phyloP scores from a whole-genome alignment of 1,140 invertebrate genomes.

The Amyelois transitella region DNA sequence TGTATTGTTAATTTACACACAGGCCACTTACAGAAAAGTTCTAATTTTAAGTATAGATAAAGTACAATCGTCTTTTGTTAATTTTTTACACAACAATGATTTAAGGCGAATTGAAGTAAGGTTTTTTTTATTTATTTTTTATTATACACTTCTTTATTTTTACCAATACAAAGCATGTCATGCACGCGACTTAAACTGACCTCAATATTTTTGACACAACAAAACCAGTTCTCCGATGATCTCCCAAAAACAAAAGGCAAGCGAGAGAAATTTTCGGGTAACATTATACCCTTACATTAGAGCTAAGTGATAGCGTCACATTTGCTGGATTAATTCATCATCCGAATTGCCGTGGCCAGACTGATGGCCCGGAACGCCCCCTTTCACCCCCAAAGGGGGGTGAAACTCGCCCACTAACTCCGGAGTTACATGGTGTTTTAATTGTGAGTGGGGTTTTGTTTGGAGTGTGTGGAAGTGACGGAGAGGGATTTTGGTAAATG shows the following conservation, averaged over 20 bases:
- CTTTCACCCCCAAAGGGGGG: conserved; percentile 11
- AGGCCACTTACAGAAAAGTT: too few species aligned
- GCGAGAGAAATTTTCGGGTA: conserved; percentile 56
- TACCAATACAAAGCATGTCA: too few species aligned
- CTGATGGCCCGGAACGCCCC: conserved; percentile 66
- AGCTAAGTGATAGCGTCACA: conserved; percentile 73
- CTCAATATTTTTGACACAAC: neutral
- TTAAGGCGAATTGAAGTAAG: too few species aligned
- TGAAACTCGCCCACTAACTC: conserved; percentile 15
- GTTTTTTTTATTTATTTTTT: too few species aligned
- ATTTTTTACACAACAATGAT: too few species aligned
- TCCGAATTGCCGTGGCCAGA: conserved; percentile 72
- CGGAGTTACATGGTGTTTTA: conserved; percentile 43
- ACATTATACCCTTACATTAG: conserved; percentile 73
- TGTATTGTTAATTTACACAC: too few species aligned
- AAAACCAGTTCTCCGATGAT: conserved; percentile 2
- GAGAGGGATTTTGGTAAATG: neutral
- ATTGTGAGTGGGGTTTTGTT: conserved; percentile 13
- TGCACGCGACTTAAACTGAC: too few species aligned
- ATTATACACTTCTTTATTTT: too few species aligned
- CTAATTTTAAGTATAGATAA: too few species aligned
- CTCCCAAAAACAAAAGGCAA: conserved; percentile 23
- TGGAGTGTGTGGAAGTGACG: neutral
- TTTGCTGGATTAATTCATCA: conserved; percentile 74
- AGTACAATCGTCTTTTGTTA: too few species aligned